Conservation (phyloP, 2,888 invertebrate species). For the Drosophila demipolita region DNA sequence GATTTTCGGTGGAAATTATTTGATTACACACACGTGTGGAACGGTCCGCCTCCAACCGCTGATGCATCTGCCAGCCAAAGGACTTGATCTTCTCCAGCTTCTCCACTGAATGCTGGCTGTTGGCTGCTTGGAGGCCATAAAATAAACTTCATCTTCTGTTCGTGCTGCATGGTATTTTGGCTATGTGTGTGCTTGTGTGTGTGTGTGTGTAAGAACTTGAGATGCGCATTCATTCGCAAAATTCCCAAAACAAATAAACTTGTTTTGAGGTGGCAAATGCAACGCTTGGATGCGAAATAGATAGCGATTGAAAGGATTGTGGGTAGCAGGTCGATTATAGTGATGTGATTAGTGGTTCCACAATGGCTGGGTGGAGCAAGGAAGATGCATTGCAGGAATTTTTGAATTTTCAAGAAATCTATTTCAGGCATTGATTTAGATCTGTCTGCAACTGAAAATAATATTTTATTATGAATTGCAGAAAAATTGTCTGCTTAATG, state of each 20-base stretch:
- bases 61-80: constrained; percentile 44
- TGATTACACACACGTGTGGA: constrained; percentile 82
- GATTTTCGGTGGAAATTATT: constrained; percentile 83
- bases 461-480: not conserved
- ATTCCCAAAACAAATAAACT: constrained; percentile 80
- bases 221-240: constrained; percentile 67
- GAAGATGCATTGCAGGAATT: not conserved
- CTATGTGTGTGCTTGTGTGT: not conserved
- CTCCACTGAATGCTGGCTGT: not conserved
- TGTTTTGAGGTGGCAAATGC: constrained; percentile 42
- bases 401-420: not conserved
- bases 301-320: not conserved
- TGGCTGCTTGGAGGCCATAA: constrained; percentile 62
- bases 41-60: constrained; percentile 39
- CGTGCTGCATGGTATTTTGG: constrained; percentile 30
- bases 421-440: not conserved
- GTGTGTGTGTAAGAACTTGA: constrained; percentile 28
- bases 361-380: not conserved
- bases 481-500: not conserved
- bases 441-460: not conserved
- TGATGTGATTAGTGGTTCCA: constrained; percentile 41
- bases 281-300: not conserved
- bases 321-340: constrained; percentile 12
- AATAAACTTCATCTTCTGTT: constrained; percentile 79
- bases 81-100: constrained; percentile 39